Evolutionary conservation across 2,113 vertebrate species (phyloP), one percentile per base, ranked within the genome.

Genomic region (Coturnix japonica): DNA sequence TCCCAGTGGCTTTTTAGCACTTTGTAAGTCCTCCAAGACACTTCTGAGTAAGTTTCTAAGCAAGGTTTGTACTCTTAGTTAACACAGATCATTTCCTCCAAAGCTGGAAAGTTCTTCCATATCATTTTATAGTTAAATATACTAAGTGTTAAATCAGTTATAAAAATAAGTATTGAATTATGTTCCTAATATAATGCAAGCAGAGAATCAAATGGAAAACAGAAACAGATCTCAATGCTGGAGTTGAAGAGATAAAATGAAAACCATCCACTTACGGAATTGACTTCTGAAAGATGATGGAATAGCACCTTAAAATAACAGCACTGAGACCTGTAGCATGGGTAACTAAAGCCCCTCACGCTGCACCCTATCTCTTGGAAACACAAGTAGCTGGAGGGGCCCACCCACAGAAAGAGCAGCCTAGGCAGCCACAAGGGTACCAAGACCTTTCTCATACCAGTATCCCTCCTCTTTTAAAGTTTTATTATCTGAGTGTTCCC

Each of bases 151-250:
- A 81, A 93, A 90, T 71, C 67, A 57, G 64, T 80, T 91, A 87
- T 71, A 31, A 85, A 89, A 81, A 61, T 56, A 5, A 77, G 49
- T 75, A 65, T 81, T 80, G 66, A 81, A 90, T 82, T 90, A 46
- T 94, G 37, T 81, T 85, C 70, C 78, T 84, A 81, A 81, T 86
- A 37, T 49, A 79, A 89, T 35, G 87, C 47, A 75, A 82, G 25
- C 11, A 87, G 47, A 72, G 9, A 78, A 84, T 81, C 51, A 69
- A 57, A 35, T 9, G 77, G 77, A 33, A 56, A 83, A 93, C 67
- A 22, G 65, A 64, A 88, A 71, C 33, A 49, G 47, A 19, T 75
- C 26, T 78, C 67, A 64, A 37, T 69, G 33, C 28, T 85, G 77
- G n/a, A 71, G 54, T 60, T 63, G 49, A 5, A 31, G 22, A 63